Evolutionary conservation across 2,113 vertebrate genomes (phyloP), one percentile per base, ranked within the genome.

Genomic region (Nothoprocta pentlandii): DNA sequence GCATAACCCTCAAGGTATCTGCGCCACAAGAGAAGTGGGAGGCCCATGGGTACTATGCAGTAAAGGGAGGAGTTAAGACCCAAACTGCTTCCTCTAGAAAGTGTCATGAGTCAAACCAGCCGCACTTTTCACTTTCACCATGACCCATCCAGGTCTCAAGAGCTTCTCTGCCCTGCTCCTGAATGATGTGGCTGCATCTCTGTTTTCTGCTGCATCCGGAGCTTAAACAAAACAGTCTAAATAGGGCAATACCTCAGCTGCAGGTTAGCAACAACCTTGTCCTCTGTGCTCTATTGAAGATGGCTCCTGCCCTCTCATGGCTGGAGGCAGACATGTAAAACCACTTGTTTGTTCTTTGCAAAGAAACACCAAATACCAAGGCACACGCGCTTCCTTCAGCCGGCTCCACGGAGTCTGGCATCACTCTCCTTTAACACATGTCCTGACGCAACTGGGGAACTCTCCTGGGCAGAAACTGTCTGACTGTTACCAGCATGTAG

Each of bases 61-160:
- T 74, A 86, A 78, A 9, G 70, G 54, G 2, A 82, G 67, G 39
- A 94, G 32, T 6, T 83, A 81, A 79, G 47, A 76, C 2, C 3
- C 79, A 62, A 15, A 30, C 10, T 70, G 87, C 75, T 92, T 46
- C 15, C 49, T 85, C 69, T 76, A 93, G 69, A 92, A 89, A 62
- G 44, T 13, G 17, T 68, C 62, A 74, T 0, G 0, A 47, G 66
- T 90, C 36, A 82, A 81, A 94, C 14, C 58, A 74, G 44, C 76
- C 89, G 70, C 63, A 91, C 67, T 93, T 93, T 95, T 86, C 53
- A 89, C 83, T 80, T 95, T 90, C 58, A 41, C 39, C 54, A 62
- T 12, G 68, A 71, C 53, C 41, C 62, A 41, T 62, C 36, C 26
- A 0, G 13, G 56, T 79, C 82, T 87, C 66, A 41, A 84, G 70